Conservation (phyloP, 2,888 invertebrate species). For the Drosophila yooni region DNA sequence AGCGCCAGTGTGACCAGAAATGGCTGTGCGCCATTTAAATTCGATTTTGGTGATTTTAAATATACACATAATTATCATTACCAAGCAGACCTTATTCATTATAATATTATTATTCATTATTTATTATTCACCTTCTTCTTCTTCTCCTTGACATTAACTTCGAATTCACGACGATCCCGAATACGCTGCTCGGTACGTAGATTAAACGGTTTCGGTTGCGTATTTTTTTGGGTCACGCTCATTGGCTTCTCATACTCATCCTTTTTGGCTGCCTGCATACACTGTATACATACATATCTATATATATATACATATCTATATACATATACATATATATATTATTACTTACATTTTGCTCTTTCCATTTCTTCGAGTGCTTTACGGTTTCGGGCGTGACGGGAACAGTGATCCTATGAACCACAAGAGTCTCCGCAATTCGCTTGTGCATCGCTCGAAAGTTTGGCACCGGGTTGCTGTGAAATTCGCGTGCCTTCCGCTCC, state of each 20-base stretch:
- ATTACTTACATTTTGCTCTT: conserved; percentile 55
- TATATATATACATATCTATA: background rate
- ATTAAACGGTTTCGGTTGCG: conserved; percentile 76
- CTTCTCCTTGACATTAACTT: conserved; percentile 72
- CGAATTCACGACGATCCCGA: conserved; percentile 80
- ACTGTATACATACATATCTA: background rate
- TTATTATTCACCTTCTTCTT: conserved; percentile 79
- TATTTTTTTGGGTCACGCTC: conserved; percentile 4
- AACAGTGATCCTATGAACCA: conserved; percentile 68
- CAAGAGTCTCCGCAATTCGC: conserved; percentile 39
- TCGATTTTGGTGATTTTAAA: conserved; percentile 12
- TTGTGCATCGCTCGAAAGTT: conserved; percentile 71
- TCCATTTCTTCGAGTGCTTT: conserved; percentile 70
- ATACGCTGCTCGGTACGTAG: conserved; percentile 78
- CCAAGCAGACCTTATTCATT: too few species aligned
- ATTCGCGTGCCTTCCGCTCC: conserved; percentile 81
- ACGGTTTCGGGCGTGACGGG: conserved; percentile 80
- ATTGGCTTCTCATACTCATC: conserved; percentile 35
- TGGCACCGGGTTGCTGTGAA: conserved; percentile 82
- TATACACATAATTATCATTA: background rate
- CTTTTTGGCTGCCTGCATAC: background rate
- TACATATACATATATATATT: too few species aligned
- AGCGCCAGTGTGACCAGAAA: conserved; percentile 17
- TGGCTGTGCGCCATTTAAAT: conserved; percentile 8
- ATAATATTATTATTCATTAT: conserved; percentile 6